Evolutionary conservation across 2,797 vertebrate species (phyloP), one percentile per base, ranked within the genome.

Genomic region (Halcyon smyrnensis): DNA sequence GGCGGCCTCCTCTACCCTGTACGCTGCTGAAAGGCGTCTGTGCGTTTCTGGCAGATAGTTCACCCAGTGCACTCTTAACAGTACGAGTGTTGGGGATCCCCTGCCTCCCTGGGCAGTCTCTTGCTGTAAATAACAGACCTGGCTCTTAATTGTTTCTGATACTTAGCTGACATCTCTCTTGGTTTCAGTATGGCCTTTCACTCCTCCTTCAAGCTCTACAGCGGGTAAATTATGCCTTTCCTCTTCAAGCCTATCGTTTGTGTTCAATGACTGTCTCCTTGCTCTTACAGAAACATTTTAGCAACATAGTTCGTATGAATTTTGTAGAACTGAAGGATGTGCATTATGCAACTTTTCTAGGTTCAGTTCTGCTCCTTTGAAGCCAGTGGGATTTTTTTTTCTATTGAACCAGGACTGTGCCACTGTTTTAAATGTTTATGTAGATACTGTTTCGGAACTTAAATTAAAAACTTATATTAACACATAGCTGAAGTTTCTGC

Each of bases 401-500:
- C n/a, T 85, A 0, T 65, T 48, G 39, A 80, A 36, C 30, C 30
- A 79, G 59, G 57, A 53, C 48, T 56, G 43, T 36, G 67, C 36
- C 45, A 48, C 57, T 37, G 32, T 56, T 86, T 79, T 48, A 59
- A 69, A 45, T 76, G 19, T 75, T 89, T 68, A 19, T 60, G 51
- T 28, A 92, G 68, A 64, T 89, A 23, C 63, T 46, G 7, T 73
- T 30, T 90, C 39, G 48, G 75, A 87, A 68, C 54, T 90, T 46
- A 37, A 69, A 50, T 73, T 90, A 23, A 91, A 67, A 91, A 81
- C 54, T 90, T 46, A 37, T 65, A 50, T 73, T 89, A 20, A 91
- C 63, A 91, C 78, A 62, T 54, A 93, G 67, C 79, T 94, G 69
- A 65, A 86, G 14, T 48, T 95, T 90, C 88, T 94, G 50, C 65